These are phyloP conservation scores for Polyommatus iphigenia DNA, from an alignment of 2,888 invertebrate species.

Conservation along the genomic window DNA sequence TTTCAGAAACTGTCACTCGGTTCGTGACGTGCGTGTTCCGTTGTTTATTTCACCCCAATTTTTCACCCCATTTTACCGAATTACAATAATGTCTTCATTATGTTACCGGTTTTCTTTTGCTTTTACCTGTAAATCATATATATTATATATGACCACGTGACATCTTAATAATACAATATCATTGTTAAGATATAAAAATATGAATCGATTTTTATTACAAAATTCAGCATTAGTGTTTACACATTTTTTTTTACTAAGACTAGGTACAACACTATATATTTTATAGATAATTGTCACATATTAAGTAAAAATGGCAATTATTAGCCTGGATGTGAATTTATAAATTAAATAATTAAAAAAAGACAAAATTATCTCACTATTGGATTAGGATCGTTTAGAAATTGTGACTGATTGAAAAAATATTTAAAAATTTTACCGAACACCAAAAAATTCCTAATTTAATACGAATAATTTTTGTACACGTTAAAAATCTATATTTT, in stretches of 20 bases:
- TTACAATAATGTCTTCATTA: constrained; percentile 6
- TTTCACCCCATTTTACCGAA: constrained; percentile 2
- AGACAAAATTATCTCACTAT: no score
- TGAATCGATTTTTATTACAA: no score
- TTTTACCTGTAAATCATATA: not conserved
- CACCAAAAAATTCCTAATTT: not conserved
- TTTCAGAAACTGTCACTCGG: not conserved
- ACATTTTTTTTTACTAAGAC: no score
- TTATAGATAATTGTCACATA: no score
- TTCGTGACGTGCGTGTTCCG: constrained; percentile 4
- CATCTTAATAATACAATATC: not conserved
- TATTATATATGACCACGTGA: not conserved
- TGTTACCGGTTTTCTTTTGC: not conserved
- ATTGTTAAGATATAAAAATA: no score
- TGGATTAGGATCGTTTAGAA: no score
- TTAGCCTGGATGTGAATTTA: no score
- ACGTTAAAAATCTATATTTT: not conserved
- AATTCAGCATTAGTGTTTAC: no score
- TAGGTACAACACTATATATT: no score
- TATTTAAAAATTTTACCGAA: not conserved
- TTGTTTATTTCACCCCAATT: constrained; percentile 6
- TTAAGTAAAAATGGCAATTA: no score
- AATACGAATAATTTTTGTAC: not conserved
- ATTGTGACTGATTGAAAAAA: not conserved
- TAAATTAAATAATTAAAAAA: no score